phyloP scores from a whole-genome alignment of 2,113 vertebrate genomes.

The Theropithecus gelada region DNA sequence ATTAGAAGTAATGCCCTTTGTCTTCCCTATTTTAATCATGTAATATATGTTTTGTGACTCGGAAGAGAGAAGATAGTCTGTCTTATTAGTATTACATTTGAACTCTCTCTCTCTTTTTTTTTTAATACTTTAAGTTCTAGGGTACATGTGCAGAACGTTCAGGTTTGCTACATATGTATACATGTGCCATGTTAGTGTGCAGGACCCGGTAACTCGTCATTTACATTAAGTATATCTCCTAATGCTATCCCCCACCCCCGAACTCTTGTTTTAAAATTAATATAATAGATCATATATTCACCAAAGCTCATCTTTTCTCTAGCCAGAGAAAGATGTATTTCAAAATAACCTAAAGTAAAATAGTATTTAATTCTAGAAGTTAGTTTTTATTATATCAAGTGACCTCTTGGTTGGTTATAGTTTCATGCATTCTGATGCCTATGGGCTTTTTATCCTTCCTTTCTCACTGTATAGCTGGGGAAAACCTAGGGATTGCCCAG shows the following conservation, averaged over 20 bases:
- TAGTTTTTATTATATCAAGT: neutral
- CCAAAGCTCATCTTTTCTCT: neutral
- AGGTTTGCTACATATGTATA: too few relatives aligned
- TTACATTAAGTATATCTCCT: too few relatives aligned
- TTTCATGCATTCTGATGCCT: neutral
- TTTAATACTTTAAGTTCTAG: too few relatives aligned
- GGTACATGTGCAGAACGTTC: too few relatives aligned
- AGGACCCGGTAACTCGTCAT: too few relatives aligned
- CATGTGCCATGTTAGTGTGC: too few relatives aligned
- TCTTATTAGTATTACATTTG: slow-evolving; percentile 9
- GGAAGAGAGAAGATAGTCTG: neutral
- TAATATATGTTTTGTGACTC: slow-evolving; percentile 17
- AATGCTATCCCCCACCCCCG: too few relatives aligned
- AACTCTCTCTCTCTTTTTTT: neutral
- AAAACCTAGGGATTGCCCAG: neutral
- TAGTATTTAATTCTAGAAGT: neutral
- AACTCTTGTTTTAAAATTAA: slow-evolving; percentile 6
- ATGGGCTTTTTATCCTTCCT: neutral
- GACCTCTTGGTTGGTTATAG: neutral
- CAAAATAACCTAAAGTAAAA: neutral
- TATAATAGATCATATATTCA: neutral
- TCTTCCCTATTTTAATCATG: slow-evolving; percentile 32
- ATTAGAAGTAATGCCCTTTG: neutral
- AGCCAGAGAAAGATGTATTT: slow-evolving; percentile 19
- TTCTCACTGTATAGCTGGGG: neutral